These are phyloP conservation scores for Entomobrya multifasciata DNA, from an alignment of 2,888 invertebrate genomes.

Conservation along the genomic window DNA sequence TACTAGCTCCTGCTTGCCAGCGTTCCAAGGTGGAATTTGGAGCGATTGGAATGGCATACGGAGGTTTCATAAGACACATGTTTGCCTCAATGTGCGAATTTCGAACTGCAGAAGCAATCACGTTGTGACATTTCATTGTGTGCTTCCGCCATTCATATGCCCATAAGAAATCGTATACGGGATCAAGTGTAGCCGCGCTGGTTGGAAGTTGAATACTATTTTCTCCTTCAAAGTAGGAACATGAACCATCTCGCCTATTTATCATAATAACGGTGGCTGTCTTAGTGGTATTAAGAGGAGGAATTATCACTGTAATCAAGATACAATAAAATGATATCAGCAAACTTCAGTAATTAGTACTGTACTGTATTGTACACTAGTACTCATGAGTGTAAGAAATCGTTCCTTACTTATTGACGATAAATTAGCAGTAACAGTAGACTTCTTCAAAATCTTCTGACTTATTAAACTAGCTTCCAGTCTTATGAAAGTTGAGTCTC, in stretches of 20 bases:
- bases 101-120: slow-evolving; percentile 88
- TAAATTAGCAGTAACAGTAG: slow-evolving; percentile 90
- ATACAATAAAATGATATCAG: too few relatives aligned
- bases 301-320: slow-evolving; percentile 89
- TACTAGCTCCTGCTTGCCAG: slow-evolving; percentile 89
- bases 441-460: slow-evolving; percentile 91
- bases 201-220: slow-evolving; percentile 93
- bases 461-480: slow-evolving; percentile 96
- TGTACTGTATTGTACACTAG: too few relatives aligned
- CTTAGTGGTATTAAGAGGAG: slow-evolving; percentile 84
- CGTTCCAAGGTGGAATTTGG: slow-evolving; percentile 79
- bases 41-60: slow-evolving; percentile 79
- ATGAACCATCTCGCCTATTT: slow-evolving; percentile 93
- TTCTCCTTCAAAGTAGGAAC: slow-evolving; percentile 89
- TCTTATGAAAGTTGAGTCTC: slow-evolving; percentile 96
- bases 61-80: slow-evolving; percentile 80
- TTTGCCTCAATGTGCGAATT: slow-evolving; percentile 73
- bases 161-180: slow-evolving; percentile 96
- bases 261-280: slow-evolving; percentile 82
- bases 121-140: slow-evolving; percentile 90
- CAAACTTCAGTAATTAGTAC: too few relatives aligned
- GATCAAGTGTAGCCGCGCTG: slow-evolving; percentile 92
- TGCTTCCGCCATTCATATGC: slow-evolving; percentile 85
- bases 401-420: slow-evolving; percentile 75
- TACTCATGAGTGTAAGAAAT: not conserved